Base-by-base conservation (phyloP, 2,797 vertebrate species). In the Pachyuromys duprasi region DNA sequence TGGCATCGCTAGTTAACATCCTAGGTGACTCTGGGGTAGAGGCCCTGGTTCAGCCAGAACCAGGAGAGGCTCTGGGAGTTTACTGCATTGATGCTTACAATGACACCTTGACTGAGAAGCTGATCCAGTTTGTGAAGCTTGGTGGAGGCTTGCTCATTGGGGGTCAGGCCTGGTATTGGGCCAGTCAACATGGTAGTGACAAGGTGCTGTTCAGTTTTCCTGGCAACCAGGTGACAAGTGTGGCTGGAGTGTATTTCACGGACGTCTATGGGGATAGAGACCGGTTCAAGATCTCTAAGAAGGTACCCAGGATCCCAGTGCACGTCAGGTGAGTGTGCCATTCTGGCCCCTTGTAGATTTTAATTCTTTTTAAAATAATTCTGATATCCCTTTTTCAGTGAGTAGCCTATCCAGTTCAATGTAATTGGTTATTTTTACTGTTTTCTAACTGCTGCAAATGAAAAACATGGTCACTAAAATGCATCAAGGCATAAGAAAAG, bases 231-330 rank as follows among this genome's bases (percentile, higher is more conserved):
- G 98, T 99, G 65, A 98, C 98, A 55, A 98, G 99, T 22, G 98
- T 99, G 89, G 98, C 99, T 1, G 99, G 99, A 4, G 98, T 99
- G 67, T 99, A 99, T 96, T 98, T 99, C 93, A 98, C 99, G 0
- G 92, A 98, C 39, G 97, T 93, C 84, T 4, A 0, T 0, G 98
- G 95, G 9, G 92, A 97, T 8, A 57, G 0, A 24, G 98, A 98
- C 39, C 70, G 13, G 17, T 95, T 98, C 81, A 97, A 98, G 8
- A 97, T 99, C 80, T 98, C 98, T 75, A 98, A 97, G 45, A 91
- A 98, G 83, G 98, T 99, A 63, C 99, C 99, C 9, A 97, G 98
- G 3, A 99, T 98, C 90, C 99, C 99, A 97, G 98, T 98, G 89
- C 62, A 97, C 22, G 69, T 98, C 49, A 97, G 96, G 99, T 99